phyloP scores from a whole-genome alignment of 2,797 vertebrate genomes.

The Cyprinodon diabolis region DNA sequence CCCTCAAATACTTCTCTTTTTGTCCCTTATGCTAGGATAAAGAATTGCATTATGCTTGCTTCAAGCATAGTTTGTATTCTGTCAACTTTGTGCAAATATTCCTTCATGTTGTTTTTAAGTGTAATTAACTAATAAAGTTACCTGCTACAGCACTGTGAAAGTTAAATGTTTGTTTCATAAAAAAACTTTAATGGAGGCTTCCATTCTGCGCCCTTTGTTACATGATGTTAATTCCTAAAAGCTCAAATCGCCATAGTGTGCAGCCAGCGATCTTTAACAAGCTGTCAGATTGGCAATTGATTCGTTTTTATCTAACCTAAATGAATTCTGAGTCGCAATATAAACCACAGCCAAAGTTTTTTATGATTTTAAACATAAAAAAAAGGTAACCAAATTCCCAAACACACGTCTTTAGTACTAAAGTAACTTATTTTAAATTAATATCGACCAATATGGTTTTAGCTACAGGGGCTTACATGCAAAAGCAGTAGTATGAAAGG shows the following conservation, averaged over 20 bases:
- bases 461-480: too few relatives aligned
- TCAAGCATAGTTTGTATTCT: conserved; percentile 40
- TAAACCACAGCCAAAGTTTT: too few relatives aligned
- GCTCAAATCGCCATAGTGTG: neutral
- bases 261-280: neutral
- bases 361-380: too few relatives aligned
- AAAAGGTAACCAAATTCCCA: too few relatives aligned
- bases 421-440: too few relatives aligned
- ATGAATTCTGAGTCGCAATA: too few relatives aligned
- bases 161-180: neutral
- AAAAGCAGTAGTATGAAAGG: neutral
- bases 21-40: conserved; percentile 12
- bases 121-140: conserved; percentile 44
- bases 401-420: too few relatives aligned
- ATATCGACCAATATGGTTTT: too few relatives aligned
- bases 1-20: conserved; percentile 33
- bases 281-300: too few relatives aligned
- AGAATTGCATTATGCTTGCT: conserved; percentile 12
- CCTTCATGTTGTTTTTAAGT: conserved; percentile 25
- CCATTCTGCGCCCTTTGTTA: neutral
- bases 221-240: neutral
- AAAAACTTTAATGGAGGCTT: neutral
- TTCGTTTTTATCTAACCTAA: too few relatives aligned
- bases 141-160: neutral
- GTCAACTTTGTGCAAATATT: conserved; percentile 36